Evolutionary conservation across 1,140 invertebrate species (phyloP), one percentile per base, ranked within the genome.

Genomic region (Batillaria attramentaria): DNA sequence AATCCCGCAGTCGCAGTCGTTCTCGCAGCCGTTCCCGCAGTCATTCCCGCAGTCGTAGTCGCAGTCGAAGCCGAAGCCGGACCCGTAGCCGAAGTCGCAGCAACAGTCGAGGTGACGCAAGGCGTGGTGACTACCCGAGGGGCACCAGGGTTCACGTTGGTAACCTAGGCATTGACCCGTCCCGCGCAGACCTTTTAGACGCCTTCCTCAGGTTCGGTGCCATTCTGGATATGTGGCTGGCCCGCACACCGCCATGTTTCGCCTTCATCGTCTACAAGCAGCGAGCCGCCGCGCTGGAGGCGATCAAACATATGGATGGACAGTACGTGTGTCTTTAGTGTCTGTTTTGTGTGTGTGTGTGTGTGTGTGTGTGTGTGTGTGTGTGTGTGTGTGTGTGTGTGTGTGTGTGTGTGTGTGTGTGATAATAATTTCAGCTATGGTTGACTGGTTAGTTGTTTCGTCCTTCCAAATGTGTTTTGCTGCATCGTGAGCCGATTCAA

Each of bases 211-310:
- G 88, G 72, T 91, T 88, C 88, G 91, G 91, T n/a, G 83, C 83
- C 50, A 35, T 91, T 16, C 79, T 84, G 42, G 91, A 91, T 79
- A 84, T 91, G 6, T 91, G 91, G 91, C 79, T 91, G 42, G 91
- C 91, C 0, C 84, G 83, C 76, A 89, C 87, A 69, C 90, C 90
- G n/a, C 91, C 91, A 41, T 90, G 91, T 74, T 91, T 91, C 87
- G 89, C 90, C 13, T 91, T 91, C 85, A 79, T 91, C 41, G 89
- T 90, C 3, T 91, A 85, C 83, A 86, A 87, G 77, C 84, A 88
- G 70, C 83, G 82, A 72, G 88, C 88, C 69, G 90, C 91, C 84
- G 90, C 90, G 10, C 85, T 87, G 42, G 85, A 82, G 62, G 87
- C 90, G 31, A 84, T 91, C 18, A 82, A 80, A 74, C 86, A 88